A percentile compares a stretch with the other conserved stretches of the same genome.
These are phyloP conservation scores for Holothuria glaberrima DNA, from an alignment of 35 echinoderm and acorn worm species.

Conservation along the genomic window DNA sequence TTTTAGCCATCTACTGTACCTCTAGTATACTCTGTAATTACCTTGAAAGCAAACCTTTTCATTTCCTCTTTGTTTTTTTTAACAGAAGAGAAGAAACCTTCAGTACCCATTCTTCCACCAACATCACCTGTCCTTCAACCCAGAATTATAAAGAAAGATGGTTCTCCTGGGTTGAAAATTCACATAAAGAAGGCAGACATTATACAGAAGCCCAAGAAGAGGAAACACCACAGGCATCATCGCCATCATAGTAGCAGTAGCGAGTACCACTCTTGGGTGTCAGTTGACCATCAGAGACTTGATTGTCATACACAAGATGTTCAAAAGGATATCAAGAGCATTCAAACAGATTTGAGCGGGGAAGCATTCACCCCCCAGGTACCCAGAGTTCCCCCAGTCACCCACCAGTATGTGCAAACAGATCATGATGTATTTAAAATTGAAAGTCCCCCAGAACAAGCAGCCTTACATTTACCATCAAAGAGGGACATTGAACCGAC, in stretches of 20 bases:
- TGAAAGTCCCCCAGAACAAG: background rate
- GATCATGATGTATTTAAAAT: background rate
- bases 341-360: conserved; percentile 30
- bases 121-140: conserved; percentile 50
- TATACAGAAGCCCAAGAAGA: conserved; percentile 81
- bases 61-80: background rate
- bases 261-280: conserved; percentile 43
- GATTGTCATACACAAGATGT: conserved; percentile 29
- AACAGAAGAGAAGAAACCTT: conserved; percentile 48
- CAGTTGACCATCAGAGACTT: background rate
- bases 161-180: conserved; percentile 70
- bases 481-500: background rate
- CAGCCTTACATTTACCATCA: too few relatives aligned
- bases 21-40: too few relatives aligned
- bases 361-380: background rate
- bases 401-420: conserved; percentile 35
- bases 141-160: conserved; percentile 97
- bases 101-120: conserved; percentile 18
- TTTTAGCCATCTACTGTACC: too few relatives aligned
- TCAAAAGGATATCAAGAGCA: conserved; percentile 36
- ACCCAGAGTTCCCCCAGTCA: conserved; percentile 28
- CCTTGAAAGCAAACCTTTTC: too few relatives aligned
- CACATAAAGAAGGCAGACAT: conserved; percentile 90
- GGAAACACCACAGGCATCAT: conserved; percentile 87
- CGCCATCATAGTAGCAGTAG: conserved; percentile 63